Conservation (phyloP, 2,113 vertebrate genomes). For the Nesogale talazaci region DNA sequence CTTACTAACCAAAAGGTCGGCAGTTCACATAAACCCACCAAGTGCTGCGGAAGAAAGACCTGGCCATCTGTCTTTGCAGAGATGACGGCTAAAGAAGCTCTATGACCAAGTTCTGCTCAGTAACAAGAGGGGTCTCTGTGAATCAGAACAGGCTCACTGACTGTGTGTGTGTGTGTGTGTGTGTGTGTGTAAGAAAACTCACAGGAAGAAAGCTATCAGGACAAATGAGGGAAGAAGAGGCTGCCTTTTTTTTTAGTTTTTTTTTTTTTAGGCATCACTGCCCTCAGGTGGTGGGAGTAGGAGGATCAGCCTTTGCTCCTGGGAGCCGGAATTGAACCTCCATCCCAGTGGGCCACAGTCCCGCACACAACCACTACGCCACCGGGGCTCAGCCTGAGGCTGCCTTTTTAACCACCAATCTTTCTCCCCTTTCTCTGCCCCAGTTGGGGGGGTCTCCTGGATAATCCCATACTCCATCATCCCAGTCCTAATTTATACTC, state of each 20-base stretch:
- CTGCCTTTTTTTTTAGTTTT: accelerated
- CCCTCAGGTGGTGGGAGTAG: too few relatives aligned
- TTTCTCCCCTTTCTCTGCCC: background rate
- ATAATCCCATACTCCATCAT: background rate
- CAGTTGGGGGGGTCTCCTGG: background rate
- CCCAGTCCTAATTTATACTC: background rate
- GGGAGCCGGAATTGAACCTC: too few relatives aligned
- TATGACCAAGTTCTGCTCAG: background rate
- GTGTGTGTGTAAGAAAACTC: background rate
- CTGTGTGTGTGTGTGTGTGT: background rate
- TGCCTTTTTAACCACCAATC: background rate
- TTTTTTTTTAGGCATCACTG: too few relatives aligned
- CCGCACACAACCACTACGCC: too few relatives aligned
- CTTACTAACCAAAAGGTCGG: background rate
- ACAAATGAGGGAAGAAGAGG: background rate
- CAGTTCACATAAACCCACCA: background rate
- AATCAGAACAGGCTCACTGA: background rate
- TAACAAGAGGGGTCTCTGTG: background rate
- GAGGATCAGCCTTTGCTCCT: too few relatives aligned
- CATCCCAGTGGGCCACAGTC: too few relatives aligned
- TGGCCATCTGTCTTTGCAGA: background rate
- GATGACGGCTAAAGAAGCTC: background rate
- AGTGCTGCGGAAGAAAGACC: background rate
- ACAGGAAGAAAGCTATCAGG: background rate
- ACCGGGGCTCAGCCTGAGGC: too few relatives aligned